phyloP scores from a whole-genome alignment of 2,797 vertebrate species.

The Thalassophryne amazonica region DNA sequence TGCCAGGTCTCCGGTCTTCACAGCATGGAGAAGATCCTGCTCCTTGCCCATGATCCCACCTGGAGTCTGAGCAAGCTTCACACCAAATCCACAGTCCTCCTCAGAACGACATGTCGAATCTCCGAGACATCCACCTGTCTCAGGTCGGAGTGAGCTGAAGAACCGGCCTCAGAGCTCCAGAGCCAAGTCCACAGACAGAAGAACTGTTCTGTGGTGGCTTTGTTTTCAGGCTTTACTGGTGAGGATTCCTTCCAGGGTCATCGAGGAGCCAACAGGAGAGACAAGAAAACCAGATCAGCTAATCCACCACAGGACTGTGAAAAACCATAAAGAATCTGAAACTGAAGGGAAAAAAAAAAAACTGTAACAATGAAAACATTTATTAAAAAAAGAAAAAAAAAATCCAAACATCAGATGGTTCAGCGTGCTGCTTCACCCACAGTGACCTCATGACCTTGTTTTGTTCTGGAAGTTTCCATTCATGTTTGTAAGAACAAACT shows the following conservation, averaged over 20 bases:
- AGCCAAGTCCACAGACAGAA: slow-evolving; percentile 8
- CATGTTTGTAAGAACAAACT: too few species aligned
- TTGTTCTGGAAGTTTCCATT: too few species aligned
- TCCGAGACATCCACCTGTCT: slow-evolving; percentile 19
- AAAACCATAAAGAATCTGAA: too few species aligned
- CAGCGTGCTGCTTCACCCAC: too few species aligned
- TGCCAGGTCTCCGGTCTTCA: slow-evolving; percentile 75
- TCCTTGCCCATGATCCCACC: slow-evolving; percentile 75
- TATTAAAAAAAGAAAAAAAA: too few species aligned
- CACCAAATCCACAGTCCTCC: slow-evolving; percentile 10
- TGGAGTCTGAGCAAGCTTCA: not conserved
- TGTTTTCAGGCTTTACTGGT: not conserved
- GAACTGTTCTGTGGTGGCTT: slow-evolving; percentile 6
- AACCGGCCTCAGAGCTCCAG: not conserved
- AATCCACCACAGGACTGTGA: not conserved
- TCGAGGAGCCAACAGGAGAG: not conserved
- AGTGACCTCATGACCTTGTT: too few species aligned
- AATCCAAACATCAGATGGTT: too few species aligned
- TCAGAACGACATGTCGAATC: slow-evolving; percentile 56
- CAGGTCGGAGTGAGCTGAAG: slow-evolving; percentile 31
- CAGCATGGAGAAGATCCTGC: slow-evolving; percentile 81
- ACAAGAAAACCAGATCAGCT: slow-evolving; percentile 35
- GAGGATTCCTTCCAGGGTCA: slow-evolving; percentile 19
- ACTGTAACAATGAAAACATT: too few species aligned
- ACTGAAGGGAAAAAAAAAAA: too few species aligned